Evolutionary conservation across 2,113 vertebrate genomes (phyloP).

Genomic region (Dipodomys merriami): DNA sequence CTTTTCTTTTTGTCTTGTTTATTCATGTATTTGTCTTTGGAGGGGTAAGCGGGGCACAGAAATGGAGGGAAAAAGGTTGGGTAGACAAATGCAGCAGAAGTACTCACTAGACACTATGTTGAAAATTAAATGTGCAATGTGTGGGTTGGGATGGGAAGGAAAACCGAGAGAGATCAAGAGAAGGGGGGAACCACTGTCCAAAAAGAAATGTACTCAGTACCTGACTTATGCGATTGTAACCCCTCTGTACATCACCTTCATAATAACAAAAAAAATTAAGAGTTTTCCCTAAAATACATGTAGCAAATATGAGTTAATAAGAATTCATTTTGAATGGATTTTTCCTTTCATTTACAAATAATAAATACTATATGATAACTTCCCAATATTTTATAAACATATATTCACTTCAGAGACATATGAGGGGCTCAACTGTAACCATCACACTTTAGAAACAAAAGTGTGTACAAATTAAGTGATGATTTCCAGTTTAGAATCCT

Average conservation of each 20-base stretch:
- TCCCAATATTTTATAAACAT: constrained; percentile 3
- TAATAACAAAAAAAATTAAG: too few relatives aligned
- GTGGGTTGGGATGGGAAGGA: too few relatives aligned
- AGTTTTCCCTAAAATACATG: background rate
- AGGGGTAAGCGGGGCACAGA: background rate
- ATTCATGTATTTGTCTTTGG: background rate
- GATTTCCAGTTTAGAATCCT: constrained; percentile 34
- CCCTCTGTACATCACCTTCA: too few relatives aligned
- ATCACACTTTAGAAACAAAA: background rate
- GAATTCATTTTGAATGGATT: background rate
- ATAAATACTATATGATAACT: background rate
- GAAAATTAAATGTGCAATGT: too few relatives aligned
- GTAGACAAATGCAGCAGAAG: too few relatives aligned
- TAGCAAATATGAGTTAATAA: constrained; percentile 2
- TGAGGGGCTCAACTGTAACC: background rate
- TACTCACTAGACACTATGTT: too few relatives aligned
- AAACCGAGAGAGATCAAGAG: too few relatives aligned
- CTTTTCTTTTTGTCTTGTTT: too few relatives aligned
- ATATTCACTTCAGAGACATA: background rate
- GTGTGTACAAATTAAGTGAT: background rate
- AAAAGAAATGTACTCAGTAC: too few relatives aligned
- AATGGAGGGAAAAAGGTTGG: too few relatives aligned
- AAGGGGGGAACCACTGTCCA: too few relatives aligned
- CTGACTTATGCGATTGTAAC: too few relatives aligned
- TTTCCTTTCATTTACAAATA: constrained; percentile 40